Base-by-base conservation (phyloP, 2,888 invertebrate species). In the Abrostola tripartita region DNA sequence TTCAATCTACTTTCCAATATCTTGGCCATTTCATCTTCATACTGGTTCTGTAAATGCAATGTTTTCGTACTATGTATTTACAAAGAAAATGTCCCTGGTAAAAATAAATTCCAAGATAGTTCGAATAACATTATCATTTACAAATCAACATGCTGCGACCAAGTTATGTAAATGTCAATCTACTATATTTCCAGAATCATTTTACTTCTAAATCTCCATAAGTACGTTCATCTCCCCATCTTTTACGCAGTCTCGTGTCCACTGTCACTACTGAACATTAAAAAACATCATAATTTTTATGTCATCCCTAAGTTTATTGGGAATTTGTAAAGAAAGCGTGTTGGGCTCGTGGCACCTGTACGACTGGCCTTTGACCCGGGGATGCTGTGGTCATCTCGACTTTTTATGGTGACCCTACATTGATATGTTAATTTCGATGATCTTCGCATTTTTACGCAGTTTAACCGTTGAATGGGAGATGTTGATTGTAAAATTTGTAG, bases 321-420 rank as follows among this genome's bases (percentile, higher is more conserved):
- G 75, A 66, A 68, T 79, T 79, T 79, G 68, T 81, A 75, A 79
- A 74, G 81, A 80, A 76, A 78, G 82, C 63, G 82, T 81, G 80
- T 66, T 71, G 7, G 68, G 71, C 80, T 81, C 82, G 82, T 76
- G 82, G 73, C 76, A 72, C 65, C 58, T 52, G 78, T 56, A 60
- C 56, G 51, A 12, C 49, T 71, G 82, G 61, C 74, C 78, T 76
- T 52, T 76, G 78, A 75, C 76, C 80, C 66, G 49, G 71, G 76
- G 80, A 81, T 76, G 81, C 82, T 81, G 79, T 55, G 81, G 81
- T 78, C 81, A 81, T 72, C 81, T 70, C 61, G 60, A 41, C 53
- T 75, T 73, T 72, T 75, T 75, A 58, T 59, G 55, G n/a, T 64
- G 76, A 65, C 72, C 81, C 69, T 68, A 61, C 52, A 63, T 73